Evolutionary conservation across 2,888 invertebrate genomes (phyloP).

Genomic region (Agapostemon virescens): DNA sequence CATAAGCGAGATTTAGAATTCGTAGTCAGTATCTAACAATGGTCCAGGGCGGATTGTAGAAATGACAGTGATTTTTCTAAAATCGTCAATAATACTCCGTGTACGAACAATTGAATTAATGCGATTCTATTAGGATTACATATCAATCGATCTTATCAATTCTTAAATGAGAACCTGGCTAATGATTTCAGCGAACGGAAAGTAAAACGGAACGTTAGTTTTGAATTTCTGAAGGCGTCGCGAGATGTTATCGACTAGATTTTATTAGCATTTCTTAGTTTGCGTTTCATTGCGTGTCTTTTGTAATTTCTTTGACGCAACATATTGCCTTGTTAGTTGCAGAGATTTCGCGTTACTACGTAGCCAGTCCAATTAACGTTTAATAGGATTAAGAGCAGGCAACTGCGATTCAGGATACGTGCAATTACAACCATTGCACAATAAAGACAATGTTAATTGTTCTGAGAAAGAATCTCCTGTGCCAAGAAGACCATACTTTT

Average conservation of each 20-base stretch:
- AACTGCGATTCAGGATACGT: neutral
- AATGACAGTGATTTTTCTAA: too few relatives aligned
- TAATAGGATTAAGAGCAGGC: slow-evolving; percentile 3
- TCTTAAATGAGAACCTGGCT: too few relatives aligned
- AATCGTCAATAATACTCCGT: too few relatives aligned
- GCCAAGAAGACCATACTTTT: neutral
- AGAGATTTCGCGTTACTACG: neutral
- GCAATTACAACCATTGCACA: slow-evolving; percentile 8
- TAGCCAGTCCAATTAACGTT: neutral
- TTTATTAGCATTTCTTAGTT: neutral
- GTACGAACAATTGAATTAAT: too few relatives aligned
- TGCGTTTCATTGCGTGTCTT: neutral
- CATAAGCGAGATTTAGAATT: too few relatives aligned
- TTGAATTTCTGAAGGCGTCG: neutral
- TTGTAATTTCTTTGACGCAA: neutral
- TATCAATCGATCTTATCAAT: too few relatives aligned
- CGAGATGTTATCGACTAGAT: neutral
- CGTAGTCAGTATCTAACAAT: too few relatives aligned
- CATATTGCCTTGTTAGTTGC: neutral
- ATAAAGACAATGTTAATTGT: slow-evolving; percentile 4
- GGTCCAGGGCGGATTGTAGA: too few relatives aligned
- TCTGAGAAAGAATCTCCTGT: neutral
- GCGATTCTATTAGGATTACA: too few relatives aligned
- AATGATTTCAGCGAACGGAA: too few relatives aligned
- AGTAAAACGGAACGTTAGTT: neutral